phyloP scores from a whole-genome alignment of 2,113 vertebrate species.

The Rhodinocichla rosea region DNA sequence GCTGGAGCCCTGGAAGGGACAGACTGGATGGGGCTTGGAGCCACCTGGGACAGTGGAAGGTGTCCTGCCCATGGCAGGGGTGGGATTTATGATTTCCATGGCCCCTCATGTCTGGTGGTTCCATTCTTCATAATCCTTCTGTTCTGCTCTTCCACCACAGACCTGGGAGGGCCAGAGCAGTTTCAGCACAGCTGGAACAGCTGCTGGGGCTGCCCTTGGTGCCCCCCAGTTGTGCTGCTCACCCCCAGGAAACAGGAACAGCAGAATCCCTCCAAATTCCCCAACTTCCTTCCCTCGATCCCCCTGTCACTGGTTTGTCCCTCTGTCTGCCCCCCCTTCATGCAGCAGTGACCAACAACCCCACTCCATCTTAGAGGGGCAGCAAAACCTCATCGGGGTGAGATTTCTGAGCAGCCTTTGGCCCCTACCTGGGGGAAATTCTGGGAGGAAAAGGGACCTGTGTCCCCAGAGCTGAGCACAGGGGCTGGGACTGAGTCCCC shows the following conservation, averaged over 20 bases:
- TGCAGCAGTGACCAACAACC: not conserved
- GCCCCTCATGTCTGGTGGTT: not conserved
- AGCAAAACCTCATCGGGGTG: not conserved
- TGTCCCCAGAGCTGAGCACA: not conserved
- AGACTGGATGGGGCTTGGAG: not conserved
- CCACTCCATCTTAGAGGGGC: not conserved
- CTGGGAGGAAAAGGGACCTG: not conserved
- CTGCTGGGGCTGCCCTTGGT: not conserved
- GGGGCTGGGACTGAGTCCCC: rapidly evolving
- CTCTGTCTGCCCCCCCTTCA: rapidly evolving
- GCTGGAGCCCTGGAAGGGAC: not conserved
- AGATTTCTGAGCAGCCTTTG: not conserved
- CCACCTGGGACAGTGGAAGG: no score
- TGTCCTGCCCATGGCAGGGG: not conserved
- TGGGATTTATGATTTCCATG: not conserved
- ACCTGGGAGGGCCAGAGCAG: not conserved
- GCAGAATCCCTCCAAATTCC: not conserved
- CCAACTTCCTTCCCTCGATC: not conserved
- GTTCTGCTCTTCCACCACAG: not conserved
- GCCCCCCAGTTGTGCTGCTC: not conserved
- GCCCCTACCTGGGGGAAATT: rapidly evolving
- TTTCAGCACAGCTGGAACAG: not conserved
- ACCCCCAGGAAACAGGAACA: not conserved
- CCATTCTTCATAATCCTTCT: not conserved
- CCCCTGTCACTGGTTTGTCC: not conserved